Evolutionary conservation across 2,888 invertebrate genomes (phyloP).

Genomic region (Cephonodes hylas): DNA sequence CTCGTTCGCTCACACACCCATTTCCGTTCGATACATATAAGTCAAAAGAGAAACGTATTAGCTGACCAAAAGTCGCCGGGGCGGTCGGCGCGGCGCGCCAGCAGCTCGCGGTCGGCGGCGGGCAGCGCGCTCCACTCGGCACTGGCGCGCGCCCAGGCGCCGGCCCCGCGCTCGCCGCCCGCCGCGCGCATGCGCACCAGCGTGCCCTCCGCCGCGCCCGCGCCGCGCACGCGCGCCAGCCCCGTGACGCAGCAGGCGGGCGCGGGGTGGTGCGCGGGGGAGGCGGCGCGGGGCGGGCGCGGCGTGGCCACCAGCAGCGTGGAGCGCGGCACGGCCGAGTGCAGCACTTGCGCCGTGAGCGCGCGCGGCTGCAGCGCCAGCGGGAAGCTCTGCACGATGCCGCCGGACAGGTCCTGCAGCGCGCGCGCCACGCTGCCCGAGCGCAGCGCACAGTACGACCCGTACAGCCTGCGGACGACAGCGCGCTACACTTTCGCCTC

Average conservation of each 20-base stretch:
- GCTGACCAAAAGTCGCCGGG: constrained; percentile 47
- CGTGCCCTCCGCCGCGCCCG: constrained; percentile 48
- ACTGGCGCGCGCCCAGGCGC: constrained; percentile 86
- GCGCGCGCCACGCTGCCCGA: constrained; percentile 83
- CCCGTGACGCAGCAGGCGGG: constrained; percentile 87
- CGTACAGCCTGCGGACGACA: constrained; percentile 79
- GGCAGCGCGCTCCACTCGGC: constrained; percentile 86
- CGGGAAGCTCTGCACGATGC: constrained; percentile 87
- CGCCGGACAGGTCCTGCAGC: constrained; percentile 87
- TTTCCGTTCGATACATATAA: too few species aligned
- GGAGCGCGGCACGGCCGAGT: constrained; percentile 86
- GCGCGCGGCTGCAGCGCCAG: constrained; percentile 84
- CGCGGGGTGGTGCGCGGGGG: constrained; percentile 82
- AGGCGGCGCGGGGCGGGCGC: constrained; percentile 7
- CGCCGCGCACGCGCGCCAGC: constrained; percentile 84
- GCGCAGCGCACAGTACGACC: constrained; percentile 84
- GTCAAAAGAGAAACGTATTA: too few species aligned
- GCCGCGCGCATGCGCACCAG: constrained; percentile 84
- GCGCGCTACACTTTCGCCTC: too few species aligned
- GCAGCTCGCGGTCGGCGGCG: constrained; percentile 82
- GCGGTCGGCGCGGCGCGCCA: constrained; percentile 70
- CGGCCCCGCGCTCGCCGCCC: constrained; percentile 86
- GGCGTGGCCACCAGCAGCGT: constrained; percentile 82
- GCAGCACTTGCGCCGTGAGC: constrained; percentile 84
- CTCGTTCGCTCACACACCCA: background rate